phyloP scores from a whole-genome alignment of 2,888 invertebrate genomes.

The Lepidocyrtoides sp. region DNA sequence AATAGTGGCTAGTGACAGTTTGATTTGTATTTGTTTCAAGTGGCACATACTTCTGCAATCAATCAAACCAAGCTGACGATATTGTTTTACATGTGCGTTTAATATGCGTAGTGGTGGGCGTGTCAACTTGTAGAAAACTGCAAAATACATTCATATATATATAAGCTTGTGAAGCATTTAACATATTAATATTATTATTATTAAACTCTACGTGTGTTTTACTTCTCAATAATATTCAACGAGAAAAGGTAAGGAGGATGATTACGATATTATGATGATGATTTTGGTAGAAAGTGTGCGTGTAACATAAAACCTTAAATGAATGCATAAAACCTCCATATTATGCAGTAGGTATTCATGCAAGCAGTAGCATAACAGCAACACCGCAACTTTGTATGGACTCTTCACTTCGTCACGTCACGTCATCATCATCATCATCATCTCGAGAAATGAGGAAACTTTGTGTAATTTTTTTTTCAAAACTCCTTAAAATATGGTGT shows the following conservation, averaged over 20 bases:
- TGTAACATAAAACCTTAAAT: constrained; percentile 44
- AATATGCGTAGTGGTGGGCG: constrained; percentile 73
- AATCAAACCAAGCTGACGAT: constrained; percentile 67
- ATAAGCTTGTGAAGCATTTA: not conserved
- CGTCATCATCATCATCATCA: not conserved
- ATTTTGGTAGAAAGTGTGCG: constrained; percentile 38
- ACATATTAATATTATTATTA: not conserved
- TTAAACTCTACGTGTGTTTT: not conserved
- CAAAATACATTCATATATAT: not conserved
- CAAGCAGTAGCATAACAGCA: not conserved
- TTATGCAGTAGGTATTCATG: constrained; percentile 12
- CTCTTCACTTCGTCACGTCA: constrained; percentile 44
- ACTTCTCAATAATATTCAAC: not conserved
- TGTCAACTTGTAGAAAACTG: constrained; percentile 53
- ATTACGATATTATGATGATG: not conserved
- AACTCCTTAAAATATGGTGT: constrained; percentile 47
- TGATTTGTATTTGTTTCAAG: constrained; percentile 73
- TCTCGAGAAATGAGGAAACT: constrained; percentile 12
- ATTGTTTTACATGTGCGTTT: constrained; percentile 63
- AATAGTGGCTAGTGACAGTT: constrained; percentile 59
- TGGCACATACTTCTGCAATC: constrained; percentile 58
- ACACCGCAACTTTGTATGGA: constrained; percentile 16
- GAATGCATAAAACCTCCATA: constrained; percentile 10
- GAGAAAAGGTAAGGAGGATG: not conserved
- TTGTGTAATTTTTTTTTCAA: not conserved